Conservation (phyloP, 2,797 vertebrate genomes). For the Oophaga sylvatica region DNA sequence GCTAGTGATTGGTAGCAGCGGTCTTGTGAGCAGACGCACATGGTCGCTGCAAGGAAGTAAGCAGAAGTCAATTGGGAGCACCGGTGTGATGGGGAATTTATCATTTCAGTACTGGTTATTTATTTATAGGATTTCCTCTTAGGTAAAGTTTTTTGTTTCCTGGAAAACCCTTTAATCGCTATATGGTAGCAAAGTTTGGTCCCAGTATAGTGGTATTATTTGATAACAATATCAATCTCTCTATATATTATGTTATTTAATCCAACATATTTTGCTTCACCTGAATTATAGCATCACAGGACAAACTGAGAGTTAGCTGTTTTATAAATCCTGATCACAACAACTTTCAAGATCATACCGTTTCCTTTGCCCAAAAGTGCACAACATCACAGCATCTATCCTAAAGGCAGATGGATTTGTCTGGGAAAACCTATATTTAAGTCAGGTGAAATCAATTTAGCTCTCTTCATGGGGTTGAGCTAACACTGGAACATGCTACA, state of each 20-base stretch:
- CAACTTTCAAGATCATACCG: constrained; percentile 32
- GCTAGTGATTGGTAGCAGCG: no score
- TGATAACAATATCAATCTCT: no score
- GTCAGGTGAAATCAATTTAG: constrained; percentile 54
- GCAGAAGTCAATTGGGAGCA: no score
- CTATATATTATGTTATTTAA: neutral
- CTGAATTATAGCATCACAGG: neutral
- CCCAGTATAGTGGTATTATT: no score
- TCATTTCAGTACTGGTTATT: no score
- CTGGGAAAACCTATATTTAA: constrained; percentile 53
- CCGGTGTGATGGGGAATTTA: no score
- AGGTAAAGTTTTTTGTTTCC: no score
- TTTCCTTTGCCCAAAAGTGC: constrained; percentile 38
- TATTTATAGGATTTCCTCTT: no score
- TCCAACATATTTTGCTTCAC: neutral
- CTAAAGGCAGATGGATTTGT: constrained; percentile 53
- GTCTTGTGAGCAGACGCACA: no score
- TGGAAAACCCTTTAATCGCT: no score
- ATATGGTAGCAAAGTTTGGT: no score
- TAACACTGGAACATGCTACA: neutral
- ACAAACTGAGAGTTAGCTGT: neutral
- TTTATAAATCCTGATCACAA: constrained; percentile 27
- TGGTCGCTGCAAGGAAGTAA: no score
- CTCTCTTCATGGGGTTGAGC: constrained; percentile 49
- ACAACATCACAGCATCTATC: constrained; percentile 34